A percentile compares a stretch with the other conserved stretches of the same genome.
phyloP scores from a whole-genome alignment of 2,888 invertebrate genomes.

The Drosophila lacicola region DNA sequence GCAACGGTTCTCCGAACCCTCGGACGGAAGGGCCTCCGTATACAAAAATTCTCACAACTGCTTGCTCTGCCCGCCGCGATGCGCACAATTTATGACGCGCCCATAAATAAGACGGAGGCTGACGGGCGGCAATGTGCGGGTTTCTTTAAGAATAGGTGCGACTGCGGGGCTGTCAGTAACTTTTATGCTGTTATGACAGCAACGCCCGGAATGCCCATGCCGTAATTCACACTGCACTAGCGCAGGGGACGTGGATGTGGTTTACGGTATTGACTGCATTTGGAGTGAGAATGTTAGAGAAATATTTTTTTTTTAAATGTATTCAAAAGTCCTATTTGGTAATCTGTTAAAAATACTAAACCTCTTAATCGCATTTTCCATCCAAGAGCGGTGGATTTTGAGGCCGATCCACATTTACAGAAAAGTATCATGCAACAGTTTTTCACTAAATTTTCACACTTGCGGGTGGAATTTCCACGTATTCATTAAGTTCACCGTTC shows the following conservation, averaged over 20 bases:
- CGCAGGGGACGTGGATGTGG: neutral
- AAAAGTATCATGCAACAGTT: too few species aligned
- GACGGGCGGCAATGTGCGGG: slow-evolving; percentile 5
- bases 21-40: slow-evolving; percentile 9
- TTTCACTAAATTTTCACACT: too few species aligned
- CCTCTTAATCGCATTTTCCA: too few species aligned
- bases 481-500: too few species aligned
- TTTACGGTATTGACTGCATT: neutral
- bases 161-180: slow-evolving; percentile 24
- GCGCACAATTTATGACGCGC: slow-evolving; percentile 59
- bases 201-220: slow-evolving; percentile 8
- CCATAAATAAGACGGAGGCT: slow-evolving; percentile 28
- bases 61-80: slow-evolving; percentile 27
- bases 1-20: neutral
- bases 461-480: too few species aligned
- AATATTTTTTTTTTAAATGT: neutral
- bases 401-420: too few species aligned
- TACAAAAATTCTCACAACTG: slow-evolving; percentile 11
- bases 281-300: neutral
- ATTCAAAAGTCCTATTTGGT: neutral
- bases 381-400: too few species aligned
- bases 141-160: slow-evolving; percentile 1
- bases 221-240: neutral
- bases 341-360: neutral
- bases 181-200: slow-evolving; percentile 44